Evolutionary conservation across 2,797 vertebrate genomes (phyloP).

Genomic region (Podarcis siculus): DNA sequence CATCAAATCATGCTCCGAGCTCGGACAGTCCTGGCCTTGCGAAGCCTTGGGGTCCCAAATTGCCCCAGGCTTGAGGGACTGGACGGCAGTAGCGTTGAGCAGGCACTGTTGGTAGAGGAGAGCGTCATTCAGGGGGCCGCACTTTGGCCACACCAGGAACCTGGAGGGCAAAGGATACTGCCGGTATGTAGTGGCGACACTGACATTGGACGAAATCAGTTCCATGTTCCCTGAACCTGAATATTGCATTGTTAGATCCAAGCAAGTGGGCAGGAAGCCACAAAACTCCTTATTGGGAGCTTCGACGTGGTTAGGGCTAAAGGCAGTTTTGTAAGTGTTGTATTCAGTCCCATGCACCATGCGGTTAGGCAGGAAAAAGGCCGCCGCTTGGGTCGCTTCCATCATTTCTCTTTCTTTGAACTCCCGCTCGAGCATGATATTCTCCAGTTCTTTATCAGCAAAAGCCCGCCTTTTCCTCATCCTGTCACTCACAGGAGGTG

Average conservation of each 20-base stretch:
- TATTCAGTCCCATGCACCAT: slow-evolving; percentile 88
- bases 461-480: slow-evolving; percentile 98
- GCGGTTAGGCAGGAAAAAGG: slow-evolving; percentile 86
- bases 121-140: slow-evolving; percentile 87
- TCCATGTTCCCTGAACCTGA: slow-evolving; percentile 89
- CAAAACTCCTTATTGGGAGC: slow-evolving; percentile 87
- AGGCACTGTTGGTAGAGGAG: slow-evolving; percentile 95
- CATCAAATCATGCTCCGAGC: slow-evolving; percentile 76
- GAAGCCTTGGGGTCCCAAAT: slow-evolving; percentile 88
- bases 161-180: slow-evolving; percentile 90
- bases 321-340: slow-evolving; percentile 88
- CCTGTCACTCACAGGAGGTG: slow-evolving; percentile 94
- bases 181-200: slow-evolving; percentile 93
- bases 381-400: slow-evolving; percentile 86
- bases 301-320: slow-evolving; percentile 79
- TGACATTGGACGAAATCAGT: slow-evolving; percentile 96
- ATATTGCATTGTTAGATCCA: slow-evolving; percentile 92
- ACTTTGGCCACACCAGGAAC: slow-evolving; percentile 93
- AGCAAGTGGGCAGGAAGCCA: slow-evolving; percentile 85
- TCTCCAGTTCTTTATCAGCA: slow-evolving; percentile 98
- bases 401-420: slow-evolving; percentile 96
- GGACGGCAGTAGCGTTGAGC: slow-evolving; percentile 89
- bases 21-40: slow-evolving; percentile 81
- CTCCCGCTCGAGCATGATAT: slow-evolving; percentile 97
- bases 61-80: slow-evolving; percentile 87